Evolutionary conservation across 2,797 vertebrate species (phyloP).

Genomic region (Alosa sapidissima): DNA sequence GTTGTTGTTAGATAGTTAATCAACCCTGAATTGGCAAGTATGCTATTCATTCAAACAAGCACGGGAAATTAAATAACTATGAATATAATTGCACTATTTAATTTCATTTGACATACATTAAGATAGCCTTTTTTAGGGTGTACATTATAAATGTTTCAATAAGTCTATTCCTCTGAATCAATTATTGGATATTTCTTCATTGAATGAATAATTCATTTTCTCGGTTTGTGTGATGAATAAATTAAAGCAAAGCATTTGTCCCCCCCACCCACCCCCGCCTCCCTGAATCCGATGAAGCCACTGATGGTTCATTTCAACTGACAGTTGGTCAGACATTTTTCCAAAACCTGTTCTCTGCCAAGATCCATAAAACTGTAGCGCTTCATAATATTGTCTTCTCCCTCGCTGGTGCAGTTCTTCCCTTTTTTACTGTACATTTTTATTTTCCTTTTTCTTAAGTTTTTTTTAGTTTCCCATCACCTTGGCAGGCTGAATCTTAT

Average conservation of each 20-base stretch:
- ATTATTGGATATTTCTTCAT: slow-evolving; percentile 12
- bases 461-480: not conserved
- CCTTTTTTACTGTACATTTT: slow-evolving; percentile 2
- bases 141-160: slow-evolving; percentile 15
- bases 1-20: not conserved
- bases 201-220: slow-evolving; percentile 14
- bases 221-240: slow-evolving; percentile 19
- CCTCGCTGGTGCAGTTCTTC: not conserved
- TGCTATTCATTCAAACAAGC: not conserved
- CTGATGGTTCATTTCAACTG: slow-evolving; percentile 39
- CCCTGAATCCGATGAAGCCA: slow-evolving; percentile 31
- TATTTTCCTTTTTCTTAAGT: not conserved
- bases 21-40: not conserved
- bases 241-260: slow-evolving; percentile 34
- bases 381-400: not conserved
- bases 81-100: not conserved
- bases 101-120: slow-evolving; percentile 23
- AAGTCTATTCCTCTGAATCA: slow-evolving; percentile 13
- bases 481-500: slow-evolving; percentile 12
- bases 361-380: not conserved
- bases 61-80: not conserved
- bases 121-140: not conserved
- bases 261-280: slow-evolving; percentile 9
- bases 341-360: slow-evolving; percentile 39
- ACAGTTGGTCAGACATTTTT: slow-evolving; percentile 46